These are phyloP conservation scores for Graphium colonna DNA, from an alignment of 2,888 invertebrate species.

Conservation along the genomic window DNA sequence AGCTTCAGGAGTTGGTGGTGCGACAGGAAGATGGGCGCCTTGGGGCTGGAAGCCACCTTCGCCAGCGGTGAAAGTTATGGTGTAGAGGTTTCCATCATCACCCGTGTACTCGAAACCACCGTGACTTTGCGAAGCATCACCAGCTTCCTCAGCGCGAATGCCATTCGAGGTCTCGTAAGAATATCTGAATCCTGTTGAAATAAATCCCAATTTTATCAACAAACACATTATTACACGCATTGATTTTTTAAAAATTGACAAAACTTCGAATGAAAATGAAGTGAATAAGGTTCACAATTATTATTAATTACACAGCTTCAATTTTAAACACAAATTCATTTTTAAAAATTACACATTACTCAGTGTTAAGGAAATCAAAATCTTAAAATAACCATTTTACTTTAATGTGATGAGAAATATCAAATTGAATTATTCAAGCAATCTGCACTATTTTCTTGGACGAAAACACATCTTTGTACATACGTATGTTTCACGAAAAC, in stretches of 20 bases:
- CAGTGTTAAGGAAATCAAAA: no score
- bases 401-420: no score
- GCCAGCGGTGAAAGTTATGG: conserved; percentile 75
- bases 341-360: no score
- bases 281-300: no score
- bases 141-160: conserved; percentile 59
- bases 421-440: background rate
- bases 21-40: conserved; percentile 77
- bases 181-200: conserved; percentile 53
- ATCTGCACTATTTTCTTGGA: background rate
- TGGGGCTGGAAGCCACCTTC: conserved; percentile 78
- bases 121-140: conserved; percentile 49
- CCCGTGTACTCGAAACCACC: conserved; percentile 80
- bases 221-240: background rate
- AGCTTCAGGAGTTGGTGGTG: conserved; percentile 79
- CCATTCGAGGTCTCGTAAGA: conserved; percentile 66
- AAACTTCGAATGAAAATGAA: no score
- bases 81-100: conserved; percentile 77
- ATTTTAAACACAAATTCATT: no score
- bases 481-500: no score
- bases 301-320: no score
- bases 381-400: background rate
- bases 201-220: background rate
- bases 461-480: no score
- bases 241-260: background rate